Evolutionary conservation across 2,113 vertebrate species (phyloP).

Genomic region (Anhinga anhinga): DNA sequence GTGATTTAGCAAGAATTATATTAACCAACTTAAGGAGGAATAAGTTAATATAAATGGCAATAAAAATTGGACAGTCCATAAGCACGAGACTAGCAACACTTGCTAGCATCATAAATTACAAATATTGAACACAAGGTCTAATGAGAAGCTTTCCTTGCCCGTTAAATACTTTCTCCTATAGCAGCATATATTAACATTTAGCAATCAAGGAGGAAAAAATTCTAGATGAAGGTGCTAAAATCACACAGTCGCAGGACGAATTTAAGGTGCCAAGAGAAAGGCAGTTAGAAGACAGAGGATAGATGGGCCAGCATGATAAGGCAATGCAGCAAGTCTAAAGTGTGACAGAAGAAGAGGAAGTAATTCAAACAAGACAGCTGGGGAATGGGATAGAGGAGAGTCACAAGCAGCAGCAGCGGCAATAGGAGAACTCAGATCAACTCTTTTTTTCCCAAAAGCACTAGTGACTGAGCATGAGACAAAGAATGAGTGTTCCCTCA

Average conservation of each 20-base stretch:
- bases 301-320: background rate
- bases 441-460: background rate
- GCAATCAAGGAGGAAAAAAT: background rate
- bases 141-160: background rate
- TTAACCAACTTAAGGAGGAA: background rate
- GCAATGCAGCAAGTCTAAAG: background rate
- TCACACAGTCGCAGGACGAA: background rate
- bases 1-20: background rate
- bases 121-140: background rate
- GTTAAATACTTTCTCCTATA: background rate
- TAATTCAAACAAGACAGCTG: background rate
- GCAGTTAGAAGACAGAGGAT: background rate
- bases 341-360: background rate
- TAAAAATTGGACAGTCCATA: background rate
- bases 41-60: background rate
- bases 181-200: slow-evolving; percentile 5
- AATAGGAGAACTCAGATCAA: background rate
- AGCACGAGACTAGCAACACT: background rate
- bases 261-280: background rate
- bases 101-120: background rate
- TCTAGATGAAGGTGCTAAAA: slow-evolving; percentile 8
- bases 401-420: background rate
- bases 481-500: background rate
- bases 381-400: background rate
- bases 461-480: background rate